phyloP scores from a whole-genome alignment of 2,888 invertebrate species.

The Dicroscelio sp. region DNA sequence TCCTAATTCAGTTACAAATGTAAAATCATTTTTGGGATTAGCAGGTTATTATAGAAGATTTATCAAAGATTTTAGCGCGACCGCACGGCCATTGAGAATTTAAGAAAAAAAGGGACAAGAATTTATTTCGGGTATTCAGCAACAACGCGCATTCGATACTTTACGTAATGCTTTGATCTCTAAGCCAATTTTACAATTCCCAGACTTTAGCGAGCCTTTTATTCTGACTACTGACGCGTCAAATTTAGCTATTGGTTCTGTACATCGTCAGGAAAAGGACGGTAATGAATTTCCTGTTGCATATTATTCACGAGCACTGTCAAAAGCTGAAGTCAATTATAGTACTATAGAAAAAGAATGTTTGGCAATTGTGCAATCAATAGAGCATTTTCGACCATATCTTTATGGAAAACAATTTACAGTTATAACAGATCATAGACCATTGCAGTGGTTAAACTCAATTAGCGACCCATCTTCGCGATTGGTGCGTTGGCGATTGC shows the following conservation, averaged over 20 bases:
- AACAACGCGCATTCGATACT: conserved; percentile 9
- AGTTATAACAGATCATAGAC: conserved; percentile 3
- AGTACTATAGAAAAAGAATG: conserved; percentile 52
- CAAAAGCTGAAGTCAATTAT: neutral
- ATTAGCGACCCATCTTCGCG: neutral
- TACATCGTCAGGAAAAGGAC: neutral
- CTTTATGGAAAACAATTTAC: neutral
- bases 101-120: neutral
- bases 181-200: conserved; percentile 1
- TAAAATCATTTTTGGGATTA: conserved; percentile 9
- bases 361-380: neutral
- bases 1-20: neutral
- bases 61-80: conserved; percentile 13
- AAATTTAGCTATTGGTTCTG: neutral
- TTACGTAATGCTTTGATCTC: neutral
- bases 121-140: neutral
- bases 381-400: conserved; percentile 19
- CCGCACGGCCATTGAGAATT: neutral
- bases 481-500: neutral
- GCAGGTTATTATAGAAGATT: conserved; percentile 4
- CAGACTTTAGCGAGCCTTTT: neutral
- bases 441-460: neutral
- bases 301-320: neutral
- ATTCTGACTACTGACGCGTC: conserved; percentile 9
- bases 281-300: conserved; percentile 4